Conservation (phyloP, 2,888 invertebrate species). For the Mesorhabditis sp. region DNA sequence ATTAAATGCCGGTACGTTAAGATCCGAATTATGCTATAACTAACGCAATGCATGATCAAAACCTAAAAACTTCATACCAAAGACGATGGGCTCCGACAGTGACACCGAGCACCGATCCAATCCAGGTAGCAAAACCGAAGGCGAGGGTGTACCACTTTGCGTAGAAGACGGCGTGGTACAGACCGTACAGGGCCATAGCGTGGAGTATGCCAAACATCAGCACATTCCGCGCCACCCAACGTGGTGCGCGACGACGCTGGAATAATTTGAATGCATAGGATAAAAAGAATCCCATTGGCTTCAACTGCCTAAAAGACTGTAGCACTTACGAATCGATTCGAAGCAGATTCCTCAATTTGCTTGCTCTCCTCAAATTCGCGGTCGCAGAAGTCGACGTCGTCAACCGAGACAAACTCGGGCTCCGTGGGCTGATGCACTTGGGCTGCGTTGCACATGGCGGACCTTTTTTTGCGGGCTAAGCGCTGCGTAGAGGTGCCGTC, state of each 20-base stretch:
- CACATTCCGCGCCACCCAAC: conserved; percentile 27
- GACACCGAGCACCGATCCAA: conserved; percentile 74
- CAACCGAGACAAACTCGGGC: neutral
- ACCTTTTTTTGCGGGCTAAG: no score
- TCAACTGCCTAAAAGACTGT: neutral
- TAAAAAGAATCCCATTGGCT: neutral
- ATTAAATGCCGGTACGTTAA: no score
- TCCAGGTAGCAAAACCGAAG: conserved; percentile 33
- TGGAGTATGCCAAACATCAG: conserved; percentile 31
- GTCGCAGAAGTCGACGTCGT: conserved; percentile 6
- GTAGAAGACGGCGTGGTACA: conserved; percentile 30
- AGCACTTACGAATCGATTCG: neutral
- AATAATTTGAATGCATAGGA: neutral
- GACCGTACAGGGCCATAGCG: conserved; percentile 30
- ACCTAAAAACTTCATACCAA: conserved; percentile 69
- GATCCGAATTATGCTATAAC: no score
- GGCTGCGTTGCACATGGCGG: no score
- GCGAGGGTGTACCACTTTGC: conserved; percentile 37
- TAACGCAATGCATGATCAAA: no score
- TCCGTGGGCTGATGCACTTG: neutral
- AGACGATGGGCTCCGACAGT: conserved; percentile 89
- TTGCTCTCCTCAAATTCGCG: conserved; percentile 2
- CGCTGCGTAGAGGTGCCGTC: no score
- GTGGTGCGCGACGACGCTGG: conserved; percentile 5
- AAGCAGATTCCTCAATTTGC: neutral